These are phyloP conservation scores for Malurus leucopterus DNA, from an alignment of 2,797 vertebrate species.

Conservation along the genomic window DNA sequence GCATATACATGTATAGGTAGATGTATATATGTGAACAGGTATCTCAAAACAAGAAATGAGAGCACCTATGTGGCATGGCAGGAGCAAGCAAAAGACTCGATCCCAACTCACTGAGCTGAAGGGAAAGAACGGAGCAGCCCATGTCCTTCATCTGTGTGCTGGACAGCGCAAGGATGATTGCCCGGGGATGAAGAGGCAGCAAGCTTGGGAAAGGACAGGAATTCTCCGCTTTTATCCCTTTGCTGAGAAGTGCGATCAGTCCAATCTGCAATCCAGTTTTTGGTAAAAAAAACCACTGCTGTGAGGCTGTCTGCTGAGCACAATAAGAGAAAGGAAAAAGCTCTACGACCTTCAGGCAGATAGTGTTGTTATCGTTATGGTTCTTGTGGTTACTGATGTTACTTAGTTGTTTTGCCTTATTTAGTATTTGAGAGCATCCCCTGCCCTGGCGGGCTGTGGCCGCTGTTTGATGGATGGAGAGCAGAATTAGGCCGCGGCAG, in stretches of 20 bases:
- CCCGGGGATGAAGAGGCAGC: not conserved
- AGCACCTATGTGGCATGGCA: not conserved
- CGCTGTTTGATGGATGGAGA: not conserved
- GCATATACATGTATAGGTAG: accelerated
- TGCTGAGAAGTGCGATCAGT: not conserved
- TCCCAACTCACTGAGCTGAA: not conserved
- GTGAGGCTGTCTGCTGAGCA: not conserved
- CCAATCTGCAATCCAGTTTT: not conserved
- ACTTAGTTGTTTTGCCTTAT: not conserved
- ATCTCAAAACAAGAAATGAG: not conserved
- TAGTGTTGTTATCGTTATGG: not conserved
- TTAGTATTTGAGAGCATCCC: not conserved
- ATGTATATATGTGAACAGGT: not conserved
- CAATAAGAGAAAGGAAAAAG: not conserved
- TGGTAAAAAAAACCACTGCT: not conserved
- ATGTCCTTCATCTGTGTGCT: not conserved
- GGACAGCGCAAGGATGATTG: not conserved
- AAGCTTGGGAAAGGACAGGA: not conserved
- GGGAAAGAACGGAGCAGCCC: not conserved
- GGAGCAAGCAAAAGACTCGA: not conserved
- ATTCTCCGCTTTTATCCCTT: not conserved
- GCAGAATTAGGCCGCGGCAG: not conserved
- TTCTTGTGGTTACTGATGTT: not conserved
- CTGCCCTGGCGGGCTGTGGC: not conserved
- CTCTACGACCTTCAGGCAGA: not conserved